These are phyloP conservation scores for Helobdella robusta DNA, from an alignment of 2,888 invertebrate genomes.

Conservation along the genomic window DNA sequence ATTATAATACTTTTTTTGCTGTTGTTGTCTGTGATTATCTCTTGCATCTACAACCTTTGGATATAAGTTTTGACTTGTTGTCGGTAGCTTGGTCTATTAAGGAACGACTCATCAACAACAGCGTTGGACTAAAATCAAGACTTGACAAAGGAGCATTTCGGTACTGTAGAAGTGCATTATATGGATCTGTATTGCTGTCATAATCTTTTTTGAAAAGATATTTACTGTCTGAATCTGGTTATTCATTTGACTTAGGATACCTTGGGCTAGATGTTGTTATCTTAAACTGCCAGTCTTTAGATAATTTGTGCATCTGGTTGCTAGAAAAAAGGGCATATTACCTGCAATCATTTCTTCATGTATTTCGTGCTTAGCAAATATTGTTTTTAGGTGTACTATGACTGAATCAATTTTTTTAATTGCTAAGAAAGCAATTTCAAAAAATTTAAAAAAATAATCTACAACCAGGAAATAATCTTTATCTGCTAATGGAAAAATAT, in stretches of 20 bases:
- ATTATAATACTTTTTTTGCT: neutral
- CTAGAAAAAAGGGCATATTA: slow-evolving; percentile 34
- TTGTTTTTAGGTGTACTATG: slow-evolving; percentile 28
- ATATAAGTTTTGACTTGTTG: neutral
- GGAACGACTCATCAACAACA: slow-evolving; percentile 32
- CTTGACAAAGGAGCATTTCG: slow-evolving; percentile 33
- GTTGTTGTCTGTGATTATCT: slow-evolving; percentile 14
- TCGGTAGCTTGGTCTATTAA: slow-evolving; percentile 30
- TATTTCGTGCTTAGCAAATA: slow-evolving; percentile 32
- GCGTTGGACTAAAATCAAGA: slow-evolving; percentile 30
- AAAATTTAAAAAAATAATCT: slow-evolving; percentile 35
- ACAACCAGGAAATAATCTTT: slow-evolving; percentile 33
- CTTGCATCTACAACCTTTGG: neutral
- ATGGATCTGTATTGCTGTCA: slow-evolving; percentile 28
- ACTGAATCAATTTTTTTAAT: slow-evolving; percentile 32
- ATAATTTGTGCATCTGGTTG: slow-evolving; percentile 25
- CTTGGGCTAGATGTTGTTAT: slow-evolving; percentile 26
- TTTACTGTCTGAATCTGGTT: too few relatives aligned
- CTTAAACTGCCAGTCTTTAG: slow-evolving; percentile 27
- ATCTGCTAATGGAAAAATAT: slow-evolving; percentile 27
- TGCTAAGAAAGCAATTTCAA: slow-evolving; percentile 30
- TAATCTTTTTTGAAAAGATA: slow-evolving; percentile 29
- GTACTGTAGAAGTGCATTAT: slow-evolving; percentile 32
- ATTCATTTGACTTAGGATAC: too few relatives aligned
- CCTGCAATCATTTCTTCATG: slow-evolving; percentile 31